phyloP scores from a whole-genome alignment of 2,797 vertebrate species.

The Gobionotothen gibberifrons region DNA sequence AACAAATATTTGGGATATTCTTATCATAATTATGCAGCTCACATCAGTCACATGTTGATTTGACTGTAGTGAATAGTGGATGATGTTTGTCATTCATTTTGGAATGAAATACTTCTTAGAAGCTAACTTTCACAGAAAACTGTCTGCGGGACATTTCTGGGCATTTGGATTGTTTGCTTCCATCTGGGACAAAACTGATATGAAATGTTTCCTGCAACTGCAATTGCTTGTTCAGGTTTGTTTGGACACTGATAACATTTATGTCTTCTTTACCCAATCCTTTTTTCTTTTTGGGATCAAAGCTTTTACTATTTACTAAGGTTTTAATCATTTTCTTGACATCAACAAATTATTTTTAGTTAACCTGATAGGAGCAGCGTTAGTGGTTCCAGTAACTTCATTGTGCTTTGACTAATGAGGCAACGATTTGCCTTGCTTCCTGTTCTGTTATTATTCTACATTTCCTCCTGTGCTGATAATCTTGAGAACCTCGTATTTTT shows the following conservation, averaged over 20 bases:
- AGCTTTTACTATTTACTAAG: slow-evolving; percentile 11
- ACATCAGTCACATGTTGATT: slow-evolving; percentile 1
- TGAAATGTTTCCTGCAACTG: slow-evolving; percentile 70
- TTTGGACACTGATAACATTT: slow-evolving; percentile 72
- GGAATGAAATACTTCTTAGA: slow-evolving; percentile 64
- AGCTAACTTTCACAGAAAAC: slow-evolving; percentile 71
- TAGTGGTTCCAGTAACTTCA: not conserved
- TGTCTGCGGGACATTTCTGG: slow-evolving; percentile 53
- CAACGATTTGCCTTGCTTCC: not conserved
- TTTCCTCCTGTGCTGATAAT: not conserved
- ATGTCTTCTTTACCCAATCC: slow-evolving; percentile 35
- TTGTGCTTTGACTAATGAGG: not conserved
- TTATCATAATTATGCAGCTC: not conserved
- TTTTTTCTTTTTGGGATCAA: slow-evolving; percentile 23
- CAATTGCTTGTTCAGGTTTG: slow-evolving; percentile 63
- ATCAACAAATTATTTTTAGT: slow-evolving; percentile 1
- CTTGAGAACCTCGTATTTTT: not conserved
- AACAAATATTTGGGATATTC: not conserved
- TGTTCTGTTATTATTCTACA: no score
- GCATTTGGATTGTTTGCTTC: slow-evolving; percentile 73
- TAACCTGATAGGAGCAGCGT: not conserved
- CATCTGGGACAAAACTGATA: slow-evolving; percentile 62
- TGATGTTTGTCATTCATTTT: slow-evolving; percentile 52
- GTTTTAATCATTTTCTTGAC: slow-evolving; percentile 29
- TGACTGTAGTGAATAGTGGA: slow-evolving; percentile 33